Evolutionary conservation across 2,888 invertebrate species (phyloP).

Genomic region (Pterobdella sp.): DNA sequence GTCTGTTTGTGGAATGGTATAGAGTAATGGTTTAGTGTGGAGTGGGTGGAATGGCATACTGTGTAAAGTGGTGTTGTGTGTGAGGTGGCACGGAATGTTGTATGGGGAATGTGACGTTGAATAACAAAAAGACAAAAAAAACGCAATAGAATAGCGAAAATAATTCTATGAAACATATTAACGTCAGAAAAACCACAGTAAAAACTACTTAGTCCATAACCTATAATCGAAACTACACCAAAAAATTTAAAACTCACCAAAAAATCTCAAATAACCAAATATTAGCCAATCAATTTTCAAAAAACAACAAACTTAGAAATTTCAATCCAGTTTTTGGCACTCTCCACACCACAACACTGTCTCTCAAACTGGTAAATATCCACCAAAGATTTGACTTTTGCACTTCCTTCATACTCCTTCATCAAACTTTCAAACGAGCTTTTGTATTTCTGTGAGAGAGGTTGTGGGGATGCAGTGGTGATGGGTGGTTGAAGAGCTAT

Average conservation of each 20-base stretch:
- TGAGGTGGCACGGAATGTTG: background rate
- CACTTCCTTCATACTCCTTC: background rate
- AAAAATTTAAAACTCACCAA: too few species aligned
- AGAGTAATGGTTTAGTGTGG: background rate
- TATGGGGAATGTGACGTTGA: background rate
- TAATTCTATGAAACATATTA: too few species aligned
- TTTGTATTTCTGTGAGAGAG: background rate
- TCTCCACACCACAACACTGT: conserved; percentile 4
- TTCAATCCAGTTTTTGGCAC: background rate
- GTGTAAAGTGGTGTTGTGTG: background rate
- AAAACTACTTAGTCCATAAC: too few species aligned
- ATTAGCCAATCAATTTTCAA: too few species aligned
- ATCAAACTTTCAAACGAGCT: background rate
- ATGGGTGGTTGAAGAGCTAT: background rate
- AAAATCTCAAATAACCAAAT: too few species aligned
- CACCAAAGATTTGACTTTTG: background rate
- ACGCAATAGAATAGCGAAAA: background rate
- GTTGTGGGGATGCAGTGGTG: background rate
- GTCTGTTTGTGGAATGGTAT: background rate
- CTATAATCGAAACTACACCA: too few species aligned
- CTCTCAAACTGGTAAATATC: conserved; percentile 6
- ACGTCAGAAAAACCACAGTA: too few species aligned
- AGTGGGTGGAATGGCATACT: background rate
- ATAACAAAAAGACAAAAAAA: background rate
- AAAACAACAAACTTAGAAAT: too few species aligned